Base-by-base conservation (phyloP, 2,113 vertebrate genomes). In the Rhinoderma darwinii region DNA sequence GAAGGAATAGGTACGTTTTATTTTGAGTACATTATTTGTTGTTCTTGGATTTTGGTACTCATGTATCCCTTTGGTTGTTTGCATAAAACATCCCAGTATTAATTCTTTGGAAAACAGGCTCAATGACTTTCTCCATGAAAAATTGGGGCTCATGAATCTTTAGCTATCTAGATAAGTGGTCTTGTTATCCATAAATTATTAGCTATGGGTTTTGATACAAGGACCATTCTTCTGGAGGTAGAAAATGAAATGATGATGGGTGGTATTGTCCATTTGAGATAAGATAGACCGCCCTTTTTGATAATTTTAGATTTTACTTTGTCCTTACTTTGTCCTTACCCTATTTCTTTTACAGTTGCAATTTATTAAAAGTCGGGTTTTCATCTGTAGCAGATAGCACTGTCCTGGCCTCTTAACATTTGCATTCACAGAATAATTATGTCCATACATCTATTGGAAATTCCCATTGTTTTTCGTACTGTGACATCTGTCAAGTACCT, bases 401-500 rank as follows among this genome's bases (percentile, higher is more conserved):
- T 25, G 51, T 39, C 32, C 78, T 41, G 27, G 78, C 50, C 54
- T 25, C 37, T 63, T 2, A 41, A 63, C 25, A 80, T 61, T 59
- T 25, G 11, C 4, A 81, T 81, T 81, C 37, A 81, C 15, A 20
- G 15, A 77, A 77, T 47, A 77, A 51, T 63, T 18, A 63, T 43
- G 43, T 61, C 25, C 12, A 15, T 80, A 27, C 32, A 37, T 25
- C 25, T 63, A 61, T 37, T 81, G 37, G 22, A 27, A 30, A 41
- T 12, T n/a, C 30, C 37, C 20, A 78, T 78, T 78, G 30, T 78
- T 25, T 22, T 47, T 11, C 32, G 0, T 1, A 56, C 18, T 0
- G 37, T 61, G 20, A 61, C 25, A 39, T 81, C 54, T 41, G 56
- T 81, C 78, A 81, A 81, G 78, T 61, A 11, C 8, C 54, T 56